These are phyloP conservation scores for Drosophila equinoxialis DNA, from an alignment of 1,140 invertebrate genomes.

Conservation along the genomic window DNA sequence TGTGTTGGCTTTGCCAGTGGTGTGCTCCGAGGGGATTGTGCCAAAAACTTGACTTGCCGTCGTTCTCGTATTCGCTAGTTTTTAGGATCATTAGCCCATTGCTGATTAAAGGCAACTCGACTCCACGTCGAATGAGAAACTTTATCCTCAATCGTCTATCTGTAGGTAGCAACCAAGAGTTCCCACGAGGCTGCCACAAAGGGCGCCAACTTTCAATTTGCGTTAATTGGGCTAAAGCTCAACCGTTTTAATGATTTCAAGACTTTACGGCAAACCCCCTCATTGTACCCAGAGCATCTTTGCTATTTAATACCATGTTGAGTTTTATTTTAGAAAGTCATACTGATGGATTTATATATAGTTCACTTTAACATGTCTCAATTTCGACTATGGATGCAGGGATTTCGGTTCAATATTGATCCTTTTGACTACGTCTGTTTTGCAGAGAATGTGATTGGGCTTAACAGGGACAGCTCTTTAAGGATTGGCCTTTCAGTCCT, in stretches of 20 bases:
- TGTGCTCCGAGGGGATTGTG: neutral
- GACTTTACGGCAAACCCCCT: too few species aligned
- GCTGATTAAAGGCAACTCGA: neutral
- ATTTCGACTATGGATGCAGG: too few species aligned
- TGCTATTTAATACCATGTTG: too few species aligned
- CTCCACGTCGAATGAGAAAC: neutral
- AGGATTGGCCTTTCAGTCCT: constrained; percentile 34
- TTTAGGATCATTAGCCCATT: neutral
- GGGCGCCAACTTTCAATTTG: too few species aligned
- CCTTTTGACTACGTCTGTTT: neutral
- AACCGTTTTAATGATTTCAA: too few species aligned
- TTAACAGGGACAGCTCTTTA: constrained; percentile 37
- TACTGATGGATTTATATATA: too few species aligned
- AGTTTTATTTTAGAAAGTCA: too few species aligned
- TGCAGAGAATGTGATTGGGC: constrained; percentile 15
- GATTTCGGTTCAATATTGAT: neutral
- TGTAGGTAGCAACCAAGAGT: neutral
- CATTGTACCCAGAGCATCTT: too few species aligned
- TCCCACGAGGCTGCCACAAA: too few species aligned
- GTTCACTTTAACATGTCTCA: too few species aligned
- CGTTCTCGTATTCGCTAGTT: neutral
- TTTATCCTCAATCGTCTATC: neutral
- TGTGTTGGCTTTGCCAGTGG: constrained; percentile 6
- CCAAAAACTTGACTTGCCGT: neutral
- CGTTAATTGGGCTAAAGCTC: too few species aligned